Percentiles rank a stretch among this genome's conserved stretches.
Conservation (phyloP, 2,113 vertebrate species). For the Vicugna pacos region DNA sequence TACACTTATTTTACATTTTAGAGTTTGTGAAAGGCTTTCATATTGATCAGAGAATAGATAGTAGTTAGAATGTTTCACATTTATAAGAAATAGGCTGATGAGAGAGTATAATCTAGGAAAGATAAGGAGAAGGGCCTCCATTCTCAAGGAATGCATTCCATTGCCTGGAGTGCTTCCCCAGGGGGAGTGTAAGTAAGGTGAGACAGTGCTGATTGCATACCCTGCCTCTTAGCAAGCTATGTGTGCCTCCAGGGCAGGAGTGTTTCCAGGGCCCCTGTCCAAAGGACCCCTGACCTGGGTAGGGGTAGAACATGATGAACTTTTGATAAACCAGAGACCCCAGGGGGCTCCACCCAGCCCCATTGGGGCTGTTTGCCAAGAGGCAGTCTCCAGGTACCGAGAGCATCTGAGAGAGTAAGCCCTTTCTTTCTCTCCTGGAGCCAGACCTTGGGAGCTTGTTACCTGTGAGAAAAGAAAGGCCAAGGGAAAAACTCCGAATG, state of each 20-base stretch:
- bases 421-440: background rate
- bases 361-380: background rate
- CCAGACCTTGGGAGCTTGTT: background rate
- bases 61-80: background rate
- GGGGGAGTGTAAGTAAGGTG: background rate
- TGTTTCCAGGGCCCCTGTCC: background rate
- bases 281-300: background rate
- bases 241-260: background rate
- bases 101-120: background rate
- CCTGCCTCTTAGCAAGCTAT: background rate
- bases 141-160: background rate
- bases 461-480: background rate
- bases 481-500: background rate
- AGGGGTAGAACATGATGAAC: background rate
- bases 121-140: background rate
- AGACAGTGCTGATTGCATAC: background rate
- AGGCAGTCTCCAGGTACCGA: background rate
- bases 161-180: background rate
- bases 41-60: background rate
- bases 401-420: background rate
- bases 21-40: conserved; percentile 28
- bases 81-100: background rate
- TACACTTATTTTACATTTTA: background rate
- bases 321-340: background rate
- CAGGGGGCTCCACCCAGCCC: background rate